phyloP scores from a whole-genome alignment of 2,888 invertebrate genomes.

The Tipula vernalis region DNA sequence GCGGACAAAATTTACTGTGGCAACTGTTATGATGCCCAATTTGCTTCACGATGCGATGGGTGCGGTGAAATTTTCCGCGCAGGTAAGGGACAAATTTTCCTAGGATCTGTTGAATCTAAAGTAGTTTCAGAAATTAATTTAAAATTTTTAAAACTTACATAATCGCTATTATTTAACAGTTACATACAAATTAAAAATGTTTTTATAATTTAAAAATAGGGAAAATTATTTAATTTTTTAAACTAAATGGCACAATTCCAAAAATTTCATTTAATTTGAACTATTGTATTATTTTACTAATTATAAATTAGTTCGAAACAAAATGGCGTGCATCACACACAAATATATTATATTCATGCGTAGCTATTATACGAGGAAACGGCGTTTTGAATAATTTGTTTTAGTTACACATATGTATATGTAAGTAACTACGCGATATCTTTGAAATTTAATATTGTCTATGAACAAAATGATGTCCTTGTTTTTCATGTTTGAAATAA shows the following conservation, averaged over 20 bases:
- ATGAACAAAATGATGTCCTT: neutral
- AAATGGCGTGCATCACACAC: neutral
- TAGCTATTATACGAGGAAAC: neutral
- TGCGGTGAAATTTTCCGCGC: conserved; percentile 98
- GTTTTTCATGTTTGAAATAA: neutral
- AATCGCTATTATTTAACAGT: neutral
- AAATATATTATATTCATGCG: neutral
- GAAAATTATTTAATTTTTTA: neutral
- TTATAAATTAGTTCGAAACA: neutral
- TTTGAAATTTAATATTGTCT: neutral
- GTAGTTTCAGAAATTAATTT: neutral
- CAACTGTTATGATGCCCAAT: conserved; percentile 98
- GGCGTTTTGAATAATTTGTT: neutral
- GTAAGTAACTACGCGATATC: neutral
- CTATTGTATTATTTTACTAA: neutral
- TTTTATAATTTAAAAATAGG: neutral
- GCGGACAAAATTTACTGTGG: conserved; percentile 99
- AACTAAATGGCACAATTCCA: neutral
- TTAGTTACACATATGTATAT: neutral
- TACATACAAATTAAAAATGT: too few species aligned
- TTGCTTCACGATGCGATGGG: conserved; percentile 97
- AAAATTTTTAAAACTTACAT: neutral
- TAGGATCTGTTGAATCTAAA: neutral
- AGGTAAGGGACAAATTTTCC: conserved; percentile 51
- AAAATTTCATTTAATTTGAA: neutral